phyloP scores from a whole-genome alignment of 2,797 vertebrate species.

The Atherinosoma microstoma region DNA sequence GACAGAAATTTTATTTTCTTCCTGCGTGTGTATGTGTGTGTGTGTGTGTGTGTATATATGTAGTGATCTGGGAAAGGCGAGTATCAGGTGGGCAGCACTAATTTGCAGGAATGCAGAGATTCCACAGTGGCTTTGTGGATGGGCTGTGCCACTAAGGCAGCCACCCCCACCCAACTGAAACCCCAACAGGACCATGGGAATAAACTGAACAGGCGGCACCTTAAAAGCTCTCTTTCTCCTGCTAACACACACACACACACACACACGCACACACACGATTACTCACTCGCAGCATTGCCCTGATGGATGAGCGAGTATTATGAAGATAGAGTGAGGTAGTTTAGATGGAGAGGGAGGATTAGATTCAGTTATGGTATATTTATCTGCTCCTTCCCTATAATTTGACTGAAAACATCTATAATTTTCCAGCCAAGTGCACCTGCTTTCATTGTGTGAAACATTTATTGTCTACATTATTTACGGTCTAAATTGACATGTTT shows the following conservation, averaged over 20 bases:
- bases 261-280: constrained; percentile 13
- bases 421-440: constrained; percentile 46
- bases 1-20: constrained; percentile 43
- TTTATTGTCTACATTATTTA: constrained; percentile 7
- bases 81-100: constrained; percentile 84
- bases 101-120: constrained; percentile 86
- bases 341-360: constrained; percentile 48
- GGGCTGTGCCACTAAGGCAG: constrained; percentile 73
- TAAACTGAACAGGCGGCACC: constrained; percentile 65
- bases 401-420: constrained; percentile 33
- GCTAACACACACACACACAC: constrained; percentile 30
- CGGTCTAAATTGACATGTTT: constrained; percentile 1
- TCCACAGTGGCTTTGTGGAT: constrained; percentile 83
- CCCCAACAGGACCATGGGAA: constrained; percentile 78
- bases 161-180: constrained; percentile 42
- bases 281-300: constrained; percentile 49
- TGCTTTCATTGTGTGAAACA: constrained; percentile 38
- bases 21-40: background rate
- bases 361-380: constrained; percentile 68
- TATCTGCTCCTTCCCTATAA: constrained; percentile 34
- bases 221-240: constrained; percentile 68
- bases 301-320: constrained; percentile 20
- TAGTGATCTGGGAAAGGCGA: constrained; percentile 74
- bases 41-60: constrained; percentile 33
- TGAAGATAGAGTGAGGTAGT: constrained; percentile 43